A percentile compares a stretch with the other conserved stretches of the same genome.
Evolutionary conservation across 53 echinoderm and acorn worm genomes (phyloP).

Genomic region (Actinopyga echinites): DNA sequence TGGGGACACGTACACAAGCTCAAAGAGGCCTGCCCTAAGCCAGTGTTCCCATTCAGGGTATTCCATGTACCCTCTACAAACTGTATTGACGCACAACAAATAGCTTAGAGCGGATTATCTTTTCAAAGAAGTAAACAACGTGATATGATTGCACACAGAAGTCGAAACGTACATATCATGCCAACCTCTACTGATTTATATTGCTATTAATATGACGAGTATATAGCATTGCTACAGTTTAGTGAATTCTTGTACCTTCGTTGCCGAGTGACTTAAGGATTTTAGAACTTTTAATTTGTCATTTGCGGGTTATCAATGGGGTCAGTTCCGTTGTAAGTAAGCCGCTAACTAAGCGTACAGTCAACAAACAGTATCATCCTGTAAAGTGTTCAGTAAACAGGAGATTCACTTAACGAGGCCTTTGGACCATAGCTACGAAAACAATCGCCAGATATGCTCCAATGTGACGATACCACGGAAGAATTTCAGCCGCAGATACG

Average conservation of each 20-base stretch:
- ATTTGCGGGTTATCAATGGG: neutral
- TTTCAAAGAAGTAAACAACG: slow-evolving; percentile 4
- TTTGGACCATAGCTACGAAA: neutral
- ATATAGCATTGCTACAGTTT: too few relatives aligned
- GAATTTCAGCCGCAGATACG: slow-evolving; percentile 17
- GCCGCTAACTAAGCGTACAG: neutral
- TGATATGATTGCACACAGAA: neutral
- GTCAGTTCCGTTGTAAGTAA: neutral
- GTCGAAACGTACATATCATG: too few relatives aligned
- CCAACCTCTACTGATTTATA: too few relatives aligned
- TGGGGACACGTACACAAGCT: slow-evolving; percentile 18
- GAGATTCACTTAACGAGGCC: too few relatives aligned
- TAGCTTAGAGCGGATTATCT: slow-evolving; percentile 7
- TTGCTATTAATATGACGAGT: too few relatives aligned
- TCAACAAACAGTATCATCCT: neutral
- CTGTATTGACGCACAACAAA: neutral
- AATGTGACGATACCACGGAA: slow-evolving; percentile 3
- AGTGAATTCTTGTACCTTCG: neutral
- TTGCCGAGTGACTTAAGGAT: neutral
- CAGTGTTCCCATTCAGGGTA: slow-evolving; percentile 2
- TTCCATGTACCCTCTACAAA: neutral
- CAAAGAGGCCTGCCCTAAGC: slow-evolving; percentile 7
- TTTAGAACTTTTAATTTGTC: neutral
- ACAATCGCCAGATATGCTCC: neutral
- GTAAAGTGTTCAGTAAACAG: too few relatives aligned